Base-by-base conservation (phyloP, 2,888 invertebrate genomes). In the Macaria notata region DNA sequence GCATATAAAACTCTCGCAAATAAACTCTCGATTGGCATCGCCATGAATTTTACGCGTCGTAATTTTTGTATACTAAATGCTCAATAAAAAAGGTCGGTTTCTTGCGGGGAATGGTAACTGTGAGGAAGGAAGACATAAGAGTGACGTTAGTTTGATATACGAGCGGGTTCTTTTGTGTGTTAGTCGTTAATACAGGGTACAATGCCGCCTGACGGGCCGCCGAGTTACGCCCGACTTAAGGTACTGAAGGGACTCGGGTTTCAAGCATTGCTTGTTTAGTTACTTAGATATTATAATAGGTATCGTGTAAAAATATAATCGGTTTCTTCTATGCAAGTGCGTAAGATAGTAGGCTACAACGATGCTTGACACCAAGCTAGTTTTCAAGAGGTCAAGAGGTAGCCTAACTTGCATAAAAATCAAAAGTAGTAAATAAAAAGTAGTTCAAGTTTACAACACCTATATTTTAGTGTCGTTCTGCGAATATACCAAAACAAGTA, bases 111-210 rank as follows among this genome's bases (percentile, higher is more conserved):
- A 78, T 79, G 83, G 83, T 84, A 79, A 76, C 82, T 73, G 72
- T 79, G 79, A 87, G 89, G 89, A 89, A 88, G 89, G 88, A 90
- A 90, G 90, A 88, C 88, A 83, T 86, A 82, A 83, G 83, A 85
- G 84, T 88, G 90, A 89, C 89, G 88, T 88, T 87, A 86, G 88
- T 89, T 88, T 91, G 90, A 91, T 90, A 88, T 89, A 91, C 79
- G 90, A 88, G 79, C 84, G 75, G 67, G 71, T 78, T 77, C 89
- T 85, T 88, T 90, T 90, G 89, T 90, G 85, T 80, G 84, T 80
- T 78, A 76, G 79, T 83, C 88, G 88, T 86, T 88, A 90, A 87
- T 88, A 84, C 83, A 73, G 79, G 75, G 71, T 80, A 88, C 89
- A 89, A 90, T 88, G 88, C 80, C 68, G 73, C 59, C 70, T 79